Conservation (phyloP, 2,888 invertebrate genomes). For the Anorthoa munda region DNA sequence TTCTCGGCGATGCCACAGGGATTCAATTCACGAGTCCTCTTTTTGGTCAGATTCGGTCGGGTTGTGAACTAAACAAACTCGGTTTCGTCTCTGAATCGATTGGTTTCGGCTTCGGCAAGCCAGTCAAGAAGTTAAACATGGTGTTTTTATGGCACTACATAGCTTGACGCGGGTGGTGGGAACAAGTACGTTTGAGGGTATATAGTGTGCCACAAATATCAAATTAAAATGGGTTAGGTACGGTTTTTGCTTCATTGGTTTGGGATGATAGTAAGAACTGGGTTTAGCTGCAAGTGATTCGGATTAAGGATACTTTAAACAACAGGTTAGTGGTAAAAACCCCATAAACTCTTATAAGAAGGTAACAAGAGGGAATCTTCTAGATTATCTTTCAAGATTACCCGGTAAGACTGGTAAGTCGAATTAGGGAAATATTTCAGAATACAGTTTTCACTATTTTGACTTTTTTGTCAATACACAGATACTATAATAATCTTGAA, state of each 20-base stretch:
- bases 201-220: constrained; percentile 47
- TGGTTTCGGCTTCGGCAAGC: constrained; percentile 77
- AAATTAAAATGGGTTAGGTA: constrained; percentile 53
- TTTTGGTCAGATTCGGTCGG: constrained; percentile 86
- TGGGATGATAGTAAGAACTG: not conserved
- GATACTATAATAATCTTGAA: not conserved
- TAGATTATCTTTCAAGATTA: not conserved
- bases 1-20: constrained; percentile 65
- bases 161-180: constrained; percentile 71
- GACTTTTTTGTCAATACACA: not conserved
- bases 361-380: not conserved
- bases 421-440: not conserved
- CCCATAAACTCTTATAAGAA: not conserved
- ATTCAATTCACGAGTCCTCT: constrained; percentile 87
- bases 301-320: not conserved
- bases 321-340: not conserved
- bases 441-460: not conserved
- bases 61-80: constrained; percentile 87
- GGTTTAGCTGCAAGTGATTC: not conserved
- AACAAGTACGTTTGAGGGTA: constrained; percentile 59
- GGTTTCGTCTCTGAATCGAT: constrained; percentile 84
- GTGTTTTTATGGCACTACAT: constrained; percentile 62
- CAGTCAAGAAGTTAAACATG: constrained; percentile 72
- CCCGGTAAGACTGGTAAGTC: not conserved
- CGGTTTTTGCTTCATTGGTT: constrained; percentile 5